Base-by-base conservation (phyloP, 2,888 invertebrate genomes). In the Cyrtodaria siliqua region DNA sequence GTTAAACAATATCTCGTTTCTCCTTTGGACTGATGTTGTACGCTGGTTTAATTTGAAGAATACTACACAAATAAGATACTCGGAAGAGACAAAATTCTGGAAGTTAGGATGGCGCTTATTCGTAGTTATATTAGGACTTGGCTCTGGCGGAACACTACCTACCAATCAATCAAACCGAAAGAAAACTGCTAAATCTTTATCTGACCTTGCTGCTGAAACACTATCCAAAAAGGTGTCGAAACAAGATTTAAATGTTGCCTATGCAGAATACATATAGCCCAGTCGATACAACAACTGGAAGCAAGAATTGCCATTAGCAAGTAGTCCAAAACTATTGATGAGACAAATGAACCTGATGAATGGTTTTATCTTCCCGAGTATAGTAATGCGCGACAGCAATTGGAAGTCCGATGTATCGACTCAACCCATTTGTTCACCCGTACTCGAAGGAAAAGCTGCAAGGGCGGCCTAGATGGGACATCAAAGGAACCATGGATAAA, bases 321-420 rank as follows among this genome's bases (percentile, higher is more conserved):
- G n/a, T n/a, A n/a, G n/a, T n/a, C 14, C 52, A n/a, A n/a, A n/a
- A n/a, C n/a, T n/a, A n/a, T 69, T 4, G 69, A 33, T 29, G 52
- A 70, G 0, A 27, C 61, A n/a, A n/a, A n/a, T n/a, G n/a, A n/a
- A n/a, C n/a, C 44, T 3, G 18, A 52, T 4, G 27, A 50, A 20
- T 79, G 77, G 78, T 75, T 75, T 56, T 82, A 72, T 40, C 68
- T 55, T 55, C 79, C 72, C 2, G 82, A 74, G 14, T 75, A 61
- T 38, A 76, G 69, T 47, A 27, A 40, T 1, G 4, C 12, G 9
- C n/a, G 79, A 27, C 23, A 70, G 8, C 70, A 77, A 53, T 50
- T 66, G 40, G 82, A 82, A 64, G 82, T 79, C 4, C 27, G 44
- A 8, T 82, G 76, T 23, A 68, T 82, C 2, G 82, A 79, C 52